Evolutionary conservation across 2,888 invertebrate species (phyloP), one percentile per base, ranked within the genome.

Genomic region (Leptogaster cylindrica): DNA sequence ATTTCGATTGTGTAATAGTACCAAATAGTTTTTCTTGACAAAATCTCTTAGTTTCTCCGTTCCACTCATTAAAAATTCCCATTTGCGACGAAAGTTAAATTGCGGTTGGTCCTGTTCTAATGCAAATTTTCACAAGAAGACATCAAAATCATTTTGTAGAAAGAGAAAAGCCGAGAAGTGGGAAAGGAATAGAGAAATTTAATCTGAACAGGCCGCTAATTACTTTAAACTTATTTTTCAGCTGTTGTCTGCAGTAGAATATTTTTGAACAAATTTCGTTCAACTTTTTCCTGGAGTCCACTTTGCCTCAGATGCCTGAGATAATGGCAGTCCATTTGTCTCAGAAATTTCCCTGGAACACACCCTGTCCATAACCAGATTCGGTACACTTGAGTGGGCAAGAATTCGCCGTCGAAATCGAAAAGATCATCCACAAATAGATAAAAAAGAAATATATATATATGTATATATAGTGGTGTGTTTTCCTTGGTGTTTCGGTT

Each of bases 271-370:
- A 55, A 55, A 41, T 41, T 39, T 20, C 10, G 20, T n/a, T 16
- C 10, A 44, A 61, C 44, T 44, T 61, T 8, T 44, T 27, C 25
- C 27, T 41, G 16, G 10, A 25, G 27, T 18, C 27, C 41, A 44
- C 41, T 61, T 44, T 28, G 25, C 61, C 14, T 16, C 28, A 61
- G 44, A 61, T 61, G 61, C 44, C 39, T 20, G 20, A 14, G 61
- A 44, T 61, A 61, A 61, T 61, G 61, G 61, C 14, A 61, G 44
- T 44, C 44, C 28, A 61, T 61, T 61, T 61, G 61, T 61, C 61
- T 41, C 44, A 12, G 27, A 28, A 61, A 61, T 44, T 61, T 44
- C 61, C 44, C 61, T 44, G 44, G 44, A 44, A 39, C 25, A 23
- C 20, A 36, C 33, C 20, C 39, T 36, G 31, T 16, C 39, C 23